Evolutionary conservation across 2,797 vertebrate species (phyloP), one percentile per base, ranked within the genome.

Genomic region (Sebastes flavidus): DNA sequence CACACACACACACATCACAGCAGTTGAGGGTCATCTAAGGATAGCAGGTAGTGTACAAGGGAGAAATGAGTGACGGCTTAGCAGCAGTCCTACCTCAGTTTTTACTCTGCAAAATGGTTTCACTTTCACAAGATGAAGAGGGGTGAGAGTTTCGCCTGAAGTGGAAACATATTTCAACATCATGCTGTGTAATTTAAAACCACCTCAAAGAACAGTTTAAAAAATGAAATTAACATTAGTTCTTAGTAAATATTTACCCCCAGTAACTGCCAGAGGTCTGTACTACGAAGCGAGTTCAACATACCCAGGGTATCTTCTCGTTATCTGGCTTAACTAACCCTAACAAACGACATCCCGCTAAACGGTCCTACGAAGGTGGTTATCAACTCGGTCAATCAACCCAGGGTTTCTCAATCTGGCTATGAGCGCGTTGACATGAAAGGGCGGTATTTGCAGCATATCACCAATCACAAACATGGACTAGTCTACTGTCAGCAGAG

Each of bases 11-110:
- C 62, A 71, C 62, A 38, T 46, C 34, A 8, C 67, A 86, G 55
- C 49, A 49, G 20, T 2, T 36, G 38, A 67, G 70, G 75, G 82
- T 88, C 69, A 38, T 75, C n/a, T 81, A 25, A 84, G 78, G 74
- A 78, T 38, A 82, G 54, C 8, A 73, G 24, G 58, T 61, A 29
- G 65, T 1, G 6, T 54, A 73, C 11, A n/a, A 42, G 54, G 29
- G 16, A 67, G 25, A 62, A 67, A 56, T 6, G 2, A 66, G 12
- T 49, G 22, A 72, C 30, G 52, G 25, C 29, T 49, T 22, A 4
- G 34, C 6, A 16, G n/a, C 73, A 32, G 24, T 58, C 6, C 18
- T 13, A 3, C 46, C 46, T 49, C 46, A 49, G n/a, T 54, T 54
- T 54, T 54, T 10, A 56, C n/a, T 24, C 4, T 42, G 61, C 22